Percentiles rank a stretch among this genome's conserved stretches.
These are phyloP conservation scores for Trypoxylus dichotomus DNA, from an alignment of 1,140 invertebrate species.

Conservation along the genomic window DNA sequence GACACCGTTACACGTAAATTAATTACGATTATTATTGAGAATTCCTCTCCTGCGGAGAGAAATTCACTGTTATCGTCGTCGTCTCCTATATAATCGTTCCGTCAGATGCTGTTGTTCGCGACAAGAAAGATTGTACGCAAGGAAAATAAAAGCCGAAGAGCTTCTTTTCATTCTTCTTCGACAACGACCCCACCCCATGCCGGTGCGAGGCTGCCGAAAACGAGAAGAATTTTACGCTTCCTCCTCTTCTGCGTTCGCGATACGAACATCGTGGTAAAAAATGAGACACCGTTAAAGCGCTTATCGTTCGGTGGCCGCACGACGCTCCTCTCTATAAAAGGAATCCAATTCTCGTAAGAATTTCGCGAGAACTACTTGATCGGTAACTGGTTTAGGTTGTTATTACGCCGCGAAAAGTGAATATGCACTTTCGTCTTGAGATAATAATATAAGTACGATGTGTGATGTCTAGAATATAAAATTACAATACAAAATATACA, in stretches of 20 bases:
- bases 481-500: too few species aligned
- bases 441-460: too few species aligned
- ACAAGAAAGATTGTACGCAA: neutral
- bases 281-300: neutral
- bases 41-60: neutral
- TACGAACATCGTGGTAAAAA: neutral
- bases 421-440: too few species aligned
- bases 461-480: too few species aligned
- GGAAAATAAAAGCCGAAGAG: neutral
- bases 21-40: constrained; percentile 1
- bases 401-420: too few species aligned
- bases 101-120: neutral
- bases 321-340: neutral
- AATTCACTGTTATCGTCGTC: neutral
- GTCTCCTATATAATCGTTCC: neutral
- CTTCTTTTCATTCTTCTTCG: neutral
- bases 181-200: neutral
- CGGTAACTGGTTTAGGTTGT: neutral
- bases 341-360: neutral
- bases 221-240: neutral
- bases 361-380: neutral
- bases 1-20: constrained; percentile 2
- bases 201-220: neutral
- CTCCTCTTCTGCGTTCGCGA: neutral
- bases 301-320: neutral